Conservation (phyloP, 2,113 vertebrate genomes). For the Deroptyus accipitrinus region DNA sequence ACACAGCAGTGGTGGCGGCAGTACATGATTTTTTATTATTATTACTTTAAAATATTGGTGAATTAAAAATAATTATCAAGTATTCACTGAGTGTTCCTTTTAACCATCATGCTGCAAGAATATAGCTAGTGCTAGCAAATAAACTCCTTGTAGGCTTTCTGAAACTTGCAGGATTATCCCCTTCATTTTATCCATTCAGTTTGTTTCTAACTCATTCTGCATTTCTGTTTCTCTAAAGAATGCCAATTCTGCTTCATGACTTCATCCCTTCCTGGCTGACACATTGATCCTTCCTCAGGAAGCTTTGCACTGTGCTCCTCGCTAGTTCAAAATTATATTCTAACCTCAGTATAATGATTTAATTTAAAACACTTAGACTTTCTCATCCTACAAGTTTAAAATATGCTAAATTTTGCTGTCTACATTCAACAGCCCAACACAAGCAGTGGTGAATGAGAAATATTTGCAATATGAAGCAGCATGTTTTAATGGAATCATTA, state of each 20-base stretch:
- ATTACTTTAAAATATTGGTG: neutral
- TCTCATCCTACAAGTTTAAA: neutral
- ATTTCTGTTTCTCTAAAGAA: neutral
- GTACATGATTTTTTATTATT: neutral
- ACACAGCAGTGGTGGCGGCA: neutral
- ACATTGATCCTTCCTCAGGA: neutral
- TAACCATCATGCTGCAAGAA: neutral
- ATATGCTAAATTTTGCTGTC: too few species aligned
- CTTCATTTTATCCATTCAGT: conserved; percentile 19
- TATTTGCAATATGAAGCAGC: rapidly evolving
- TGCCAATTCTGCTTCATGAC: neutral
- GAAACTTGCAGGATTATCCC: conserved; percentile 17
- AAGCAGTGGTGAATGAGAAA: neutral
- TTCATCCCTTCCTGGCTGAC: neutral
- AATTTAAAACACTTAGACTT: neutral
- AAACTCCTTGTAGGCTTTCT: conserved; percentile 17
- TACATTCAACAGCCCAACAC: neutral
- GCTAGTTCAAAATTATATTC: neutral
- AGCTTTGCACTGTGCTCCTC: neutral
- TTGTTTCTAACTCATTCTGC: conserved; percentile 19
- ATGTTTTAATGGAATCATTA: neutral
- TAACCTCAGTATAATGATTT: neutral
- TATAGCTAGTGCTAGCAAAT: neutral
- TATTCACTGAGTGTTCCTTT: neutral
- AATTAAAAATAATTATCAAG: neutral